A percentile compares a stretch with the other conserved stretches of the same genome.
These are phyloP conservation scores for Tragelaphus imberbis DNA, from an alignment of 2,113 vertebrate species.

Conservation along the genomic window DNA sequence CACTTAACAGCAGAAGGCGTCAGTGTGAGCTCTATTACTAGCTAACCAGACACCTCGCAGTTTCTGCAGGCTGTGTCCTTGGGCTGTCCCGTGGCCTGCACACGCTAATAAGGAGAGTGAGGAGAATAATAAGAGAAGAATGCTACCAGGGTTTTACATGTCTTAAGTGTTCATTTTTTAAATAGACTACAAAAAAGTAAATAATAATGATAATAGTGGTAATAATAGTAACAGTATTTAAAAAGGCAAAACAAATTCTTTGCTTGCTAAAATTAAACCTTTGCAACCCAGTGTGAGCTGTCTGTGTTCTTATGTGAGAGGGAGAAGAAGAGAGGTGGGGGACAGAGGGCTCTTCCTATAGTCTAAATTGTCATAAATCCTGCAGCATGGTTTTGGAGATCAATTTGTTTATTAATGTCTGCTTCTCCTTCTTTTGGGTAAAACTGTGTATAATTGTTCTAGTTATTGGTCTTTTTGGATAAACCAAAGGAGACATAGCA, in stretches of 20 bases:
- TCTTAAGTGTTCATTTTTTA: constrained; percentile 48
- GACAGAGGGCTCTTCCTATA: background rate
- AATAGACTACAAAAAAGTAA: background rate
- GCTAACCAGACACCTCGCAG: constrained; percentile 60
- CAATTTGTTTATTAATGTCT: background rate
- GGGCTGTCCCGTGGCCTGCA: constrained; percentile 72
- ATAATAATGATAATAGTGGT: background rate
- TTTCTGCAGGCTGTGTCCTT: constrained; percentile 76
- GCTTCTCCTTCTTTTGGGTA: background rate
- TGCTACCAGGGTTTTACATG: background rate
- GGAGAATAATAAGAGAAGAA: constrained; percentile 80
- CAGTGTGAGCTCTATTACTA: constrained; percentile 47
- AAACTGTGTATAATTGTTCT: background rate
- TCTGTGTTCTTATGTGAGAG: background rate
- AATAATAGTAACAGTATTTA: background rate
- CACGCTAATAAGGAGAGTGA: constrained; percentile 79
- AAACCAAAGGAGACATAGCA: background rate
- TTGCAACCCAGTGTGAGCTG: constrained; percentile 26
- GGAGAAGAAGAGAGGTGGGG: background rate
- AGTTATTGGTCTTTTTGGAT: background rate
- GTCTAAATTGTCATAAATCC: background rate
- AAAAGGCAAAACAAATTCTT: background rate
- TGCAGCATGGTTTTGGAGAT: background rate
- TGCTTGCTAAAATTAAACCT: background rate
- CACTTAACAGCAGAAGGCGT: constrained; percentile 51